Evolutionary conservation across 1,140 invertebrate genomes (phyloP).

Genomic region (Dendrolimus punctatus): DNA sequence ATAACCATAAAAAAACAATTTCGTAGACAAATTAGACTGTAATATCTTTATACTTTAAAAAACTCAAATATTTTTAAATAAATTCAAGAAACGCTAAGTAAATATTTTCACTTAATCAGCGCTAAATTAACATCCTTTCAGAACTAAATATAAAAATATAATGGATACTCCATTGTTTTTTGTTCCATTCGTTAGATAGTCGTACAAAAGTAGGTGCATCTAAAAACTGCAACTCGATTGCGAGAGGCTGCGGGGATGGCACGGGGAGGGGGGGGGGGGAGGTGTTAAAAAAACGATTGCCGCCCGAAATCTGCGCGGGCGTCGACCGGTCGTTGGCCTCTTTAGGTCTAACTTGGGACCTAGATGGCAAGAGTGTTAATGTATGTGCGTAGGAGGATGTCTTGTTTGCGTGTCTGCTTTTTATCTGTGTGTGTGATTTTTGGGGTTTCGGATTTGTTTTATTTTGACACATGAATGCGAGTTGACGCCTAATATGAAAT

Average conservation of each 20-base stretch:
- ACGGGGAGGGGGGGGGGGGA: background rate
- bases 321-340: constrained; percentile 58
- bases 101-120: no score
- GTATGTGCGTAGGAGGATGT: no score
- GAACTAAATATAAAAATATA: background rate
- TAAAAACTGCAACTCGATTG: constrained; percentile 69
- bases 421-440: constrained; percentile 9
- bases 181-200: constrained; percentile 61
- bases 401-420: no score
- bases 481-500: no score
- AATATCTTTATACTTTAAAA: no score
- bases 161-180: constrained; percentile 23
- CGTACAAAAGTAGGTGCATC: constrained; percentile 65
- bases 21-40: no score
- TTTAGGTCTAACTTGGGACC: constrained; percentile 36
- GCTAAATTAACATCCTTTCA: no score
- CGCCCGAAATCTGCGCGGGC: constrained; percentile 45
- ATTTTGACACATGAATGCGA: no score
- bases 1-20: no score
- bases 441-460: background rate
- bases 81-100: no score
- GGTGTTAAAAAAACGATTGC: constrained; percentile 38
- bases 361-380: constrained; percentile 14
- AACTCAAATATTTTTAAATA: no score
- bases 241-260: constrained; percentile 31